phyloP scores from a whole-genome alignment of 2,113 vertebrate species.

The Cygnus buccinator region DNA sequence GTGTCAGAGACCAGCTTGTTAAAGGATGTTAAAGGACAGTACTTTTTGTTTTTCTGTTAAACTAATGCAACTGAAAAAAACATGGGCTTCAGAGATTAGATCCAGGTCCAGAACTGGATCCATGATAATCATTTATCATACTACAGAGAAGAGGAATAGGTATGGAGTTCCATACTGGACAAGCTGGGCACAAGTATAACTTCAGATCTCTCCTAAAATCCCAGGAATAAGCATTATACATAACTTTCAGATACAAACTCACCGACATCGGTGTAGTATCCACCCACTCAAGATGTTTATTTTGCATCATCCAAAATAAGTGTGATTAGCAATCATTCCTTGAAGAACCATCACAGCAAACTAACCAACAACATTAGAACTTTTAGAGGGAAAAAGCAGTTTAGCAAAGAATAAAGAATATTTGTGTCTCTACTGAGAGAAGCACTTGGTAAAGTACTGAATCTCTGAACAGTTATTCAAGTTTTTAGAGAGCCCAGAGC shows the following conservation, averaged over 20 bases:
- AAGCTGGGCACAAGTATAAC: background rate
- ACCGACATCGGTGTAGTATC: background rate
- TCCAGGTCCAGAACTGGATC: background rate
- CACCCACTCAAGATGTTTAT: background rate
- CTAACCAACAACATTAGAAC: background rate
- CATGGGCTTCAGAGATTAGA: background rate
- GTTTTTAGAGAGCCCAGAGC: constrained; percentile 46
- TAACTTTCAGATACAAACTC: constrained; percentile 5
- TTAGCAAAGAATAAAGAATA: background rate
- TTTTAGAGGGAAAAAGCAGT: constrained; percentile 10
- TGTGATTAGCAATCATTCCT: background rate
- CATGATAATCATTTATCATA: background rate
- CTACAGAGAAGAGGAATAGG: background rate
- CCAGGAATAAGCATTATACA: background rate
- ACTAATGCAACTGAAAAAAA: background rate
- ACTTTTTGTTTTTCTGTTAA: background rate
- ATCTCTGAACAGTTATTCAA: constrained; percentile 61
- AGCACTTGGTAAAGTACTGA: constrained; percentile 4
- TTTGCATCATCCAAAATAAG: background rate
- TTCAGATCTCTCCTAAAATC: background rate
- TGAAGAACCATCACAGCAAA: constrained; percentile 7
- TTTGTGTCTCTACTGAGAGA: background rate
- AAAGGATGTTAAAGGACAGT: background rate
- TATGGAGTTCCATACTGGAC: background rate
- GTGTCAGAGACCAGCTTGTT: background rate